A percentile compares a stretch with the other conserved stretches of the same genome.
Evolutionary conservation across 1,140 invertebrate species (phyloP).

Genomic region (Brachionus koreanus): DNA sequence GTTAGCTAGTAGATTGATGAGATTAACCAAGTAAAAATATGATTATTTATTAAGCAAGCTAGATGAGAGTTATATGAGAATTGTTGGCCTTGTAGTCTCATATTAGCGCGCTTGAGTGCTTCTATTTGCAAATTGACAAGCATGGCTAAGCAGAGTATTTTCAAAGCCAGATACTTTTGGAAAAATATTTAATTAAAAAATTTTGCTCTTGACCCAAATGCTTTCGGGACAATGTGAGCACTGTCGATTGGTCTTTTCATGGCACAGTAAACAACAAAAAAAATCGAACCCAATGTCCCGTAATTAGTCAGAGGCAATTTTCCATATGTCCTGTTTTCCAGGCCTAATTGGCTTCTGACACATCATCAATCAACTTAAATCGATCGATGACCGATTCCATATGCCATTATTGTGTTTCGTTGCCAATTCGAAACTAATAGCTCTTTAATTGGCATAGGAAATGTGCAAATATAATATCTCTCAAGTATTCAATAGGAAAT

Average conservation of each 20-base stretch:
- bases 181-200: not conserved
- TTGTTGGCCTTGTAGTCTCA: not conserved
- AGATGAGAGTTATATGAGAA: not conserved
- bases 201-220: not conserved
- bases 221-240: not conserved
- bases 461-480: not conserved
- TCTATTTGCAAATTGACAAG: not conserved
- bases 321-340: not conserved
- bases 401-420: not conserved
- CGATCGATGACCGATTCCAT: not conserved
- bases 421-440: not conserved
- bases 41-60: not conserved
- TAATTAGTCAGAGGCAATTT: not conserved
- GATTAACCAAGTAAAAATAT: not conserved
- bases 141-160: not conserved
- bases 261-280: not conserved
- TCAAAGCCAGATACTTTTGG: not conserved
- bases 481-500: not conserved
- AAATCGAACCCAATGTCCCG: not conserved
- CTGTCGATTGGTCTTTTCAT: not conserved
- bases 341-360: not conserved
- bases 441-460: not conserved
- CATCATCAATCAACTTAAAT: not conserved
- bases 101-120: not conserved
- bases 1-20: not conserved